Evolutionary conservation across 1,140 invertebrate species (phyloP).

Genomic region (Zaprionus inermis): DNA sequence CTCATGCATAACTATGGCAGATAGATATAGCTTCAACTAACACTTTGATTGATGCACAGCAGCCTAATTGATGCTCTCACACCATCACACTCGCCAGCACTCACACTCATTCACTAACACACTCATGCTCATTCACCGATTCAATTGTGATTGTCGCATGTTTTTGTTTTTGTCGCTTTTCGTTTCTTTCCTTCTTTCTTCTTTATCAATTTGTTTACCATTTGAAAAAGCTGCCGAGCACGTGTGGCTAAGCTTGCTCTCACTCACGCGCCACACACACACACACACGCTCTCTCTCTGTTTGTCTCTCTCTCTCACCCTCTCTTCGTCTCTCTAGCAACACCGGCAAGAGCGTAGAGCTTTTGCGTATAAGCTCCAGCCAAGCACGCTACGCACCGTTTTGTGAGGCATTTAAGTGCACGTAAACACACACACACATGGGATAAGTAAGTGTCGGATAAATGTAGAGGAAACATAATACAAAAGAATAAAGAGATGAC

Average conservation of each 20-base stretch:
- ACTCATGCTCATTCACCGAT: constrained; percentile 38
- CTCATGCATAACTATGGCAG: neutral
- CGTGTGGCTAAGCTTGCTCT: constrained; percentile 38
- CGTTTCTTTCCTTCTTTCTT: constrained; percentile 37
- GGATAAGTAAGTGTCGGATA: constrained; percentile 55
- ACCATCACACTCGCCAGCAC: constrained; percentile 16
- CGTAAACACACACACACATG: constrained; percentile 31
- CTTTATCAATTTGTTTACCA: constrained; percentile 58
- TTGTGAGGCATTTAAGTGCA: constrained; percentile 57
- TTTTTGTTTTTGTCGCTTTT: constrained; percentile 49
- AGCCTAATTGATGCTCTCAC: constrained; percentile 34
- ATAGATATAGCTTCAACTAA: constrained; percentile 5
- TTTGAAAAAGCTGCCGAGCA: constrained; percentile 49
- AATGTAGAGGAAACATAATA: neutral
- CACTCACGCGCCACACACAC: constrained; percentile 19
- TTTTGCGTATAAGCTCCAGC: constrained; percentile 54
- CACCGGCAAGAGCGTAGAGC: constrained; percentile 64
- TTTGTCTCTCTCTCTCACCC: constrained; percentile 28
- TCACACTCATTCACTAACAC: constrained; percentile 19
- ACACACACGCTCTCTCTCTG: constrained; percentile 6
- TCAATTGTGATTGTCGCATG: constrained; percentile 64
- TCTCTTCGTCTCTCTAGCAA: constrained; percentile 62
- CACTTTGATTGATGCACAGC: constrained; percentile 5
- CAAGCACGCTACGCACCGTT: constrained; percentile 64
- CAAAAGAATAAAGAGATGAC: neutral